These are phyloP conservation scores for Thomomys bottae DNA, from an alignment of 2,113 vertebrate genomes.

Conservation along the genomic window DNA sequence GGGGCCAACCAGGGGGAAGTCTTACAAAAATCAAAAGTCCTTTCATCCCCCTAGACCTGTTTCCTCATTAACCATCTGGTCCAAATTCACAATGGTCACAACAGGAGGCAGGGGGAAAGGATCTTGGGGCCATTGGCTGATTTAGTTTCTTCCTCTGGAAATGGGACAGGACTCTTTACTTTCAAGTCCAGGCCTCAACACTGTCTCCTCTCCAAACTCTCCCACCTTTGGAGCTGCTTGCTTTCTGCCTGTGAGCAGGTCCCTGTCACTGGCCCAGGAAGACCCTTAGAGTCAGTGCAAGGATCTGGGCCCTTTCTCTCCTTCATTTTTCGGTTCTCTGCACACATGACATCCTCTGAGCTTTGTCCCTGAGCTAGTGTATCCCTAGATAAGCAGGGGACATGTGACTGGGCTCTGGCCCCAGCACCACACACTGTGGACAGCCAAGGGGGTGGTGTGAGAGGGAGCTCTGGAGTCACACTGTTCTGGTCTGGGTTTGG, in stretches of 20 bases:
- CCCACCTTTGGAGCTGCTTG: neutral
- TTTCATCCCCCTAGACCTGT: neutral
- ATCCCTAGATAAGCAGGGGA: neutral
- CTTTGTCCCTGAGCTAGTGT: neutral
- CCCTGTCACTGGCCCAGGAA: no score
- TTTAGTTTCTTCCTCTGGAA: conserved; percentile 13
- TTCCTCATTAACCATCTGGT: conserved; percentile 29
- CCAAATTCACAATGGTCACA: neutral
- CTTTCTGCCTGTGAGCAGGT: neutral
- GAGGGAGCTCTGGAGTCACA: neutral
- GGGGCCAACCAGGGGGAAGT: conserved; percentile 31
- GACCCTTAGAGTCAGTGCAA: no score
- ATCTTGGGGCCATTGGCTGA: neutral
- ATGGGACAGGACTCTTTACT: neutral
- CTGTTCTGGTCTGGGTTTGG: neutral
- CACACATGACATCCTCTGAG: neutral
- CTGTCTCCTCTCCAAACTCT: neutral
- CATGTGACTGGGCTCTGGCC: neutral
- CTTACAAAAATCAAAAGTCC: conserved; percentile 47
- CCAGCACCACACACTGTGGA: neutral
- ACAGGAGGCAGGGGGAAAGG: neutral
- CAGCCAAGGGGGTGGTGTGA: neutral
- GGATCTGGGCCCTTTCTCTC: no score
- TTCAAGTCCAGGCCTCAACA: neutral
- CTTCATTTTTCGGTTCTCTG: neutral